Evolutionary conservation across 30 jellyfish, hydroid and myxozoan species (phyloP).

Genomic region (Aurelia sp.): DNA sequence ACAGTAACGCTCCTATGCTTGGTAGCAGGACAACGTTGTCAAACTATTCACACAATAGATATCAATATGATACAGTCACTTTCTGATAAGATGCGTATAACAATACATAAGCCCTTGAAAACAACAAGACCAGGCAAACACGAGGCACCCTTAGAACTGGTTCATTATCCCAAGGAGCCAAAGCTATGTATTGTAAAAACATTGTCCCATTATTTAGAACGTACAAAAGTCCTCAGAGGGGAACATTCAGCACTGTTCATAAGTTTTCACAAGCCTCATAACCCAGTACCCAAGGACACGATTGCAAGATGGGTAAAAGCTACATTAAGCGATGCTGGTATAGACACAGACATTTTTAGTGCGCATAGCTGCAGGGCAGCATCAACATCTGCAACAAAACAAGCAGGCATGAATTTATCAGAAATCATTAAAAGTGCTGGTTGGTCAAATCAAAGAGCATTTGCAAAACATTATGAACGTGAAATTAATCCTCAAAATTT

Average conservation of each 20-base stretch:
- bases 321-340: neutral
- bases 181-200: constrained; percentile 22
- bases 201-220: neutral
- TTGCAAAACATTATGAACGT: constrained; percentile 3
- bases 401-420: neutral
- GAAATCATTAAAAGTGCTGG: constrained; percentile 12
- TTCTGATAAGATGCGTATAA: neutral
- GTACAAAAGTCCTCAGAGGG: constrained; percentile 5
- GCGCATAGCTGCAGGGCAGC: constrained; percentile 24
- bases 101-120: neutral
- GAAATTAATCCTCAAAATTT: neutral
- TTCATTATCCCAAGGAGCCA: constrained; percentile 8
- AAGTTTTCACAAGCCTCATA: constrained; percentile 45
- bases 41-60: constrained; percentile 28
- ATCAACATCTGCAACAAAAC: constrained; percentile 30
- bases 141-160: constrained; percentile 29
- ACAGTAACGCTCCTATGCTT: constrained; percentile 2
- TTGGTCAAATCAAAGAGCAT: constrained; percentile 14
- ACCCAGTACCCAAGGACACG: constrained; percentile 20
- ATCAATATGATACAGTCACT: neutral
- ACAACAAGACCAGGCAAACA: constrained; percentile 38
- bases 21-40: constrained; percentile 47
- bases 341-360: neutral
- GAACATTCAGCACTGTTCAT: neutral
- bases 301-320: constrained; percentile 12